These are phyloP conservation scores for Lypha dubia DNA, from an alignment of 2,888 invertebrate species.

Conservation along the genomic window DNA sequence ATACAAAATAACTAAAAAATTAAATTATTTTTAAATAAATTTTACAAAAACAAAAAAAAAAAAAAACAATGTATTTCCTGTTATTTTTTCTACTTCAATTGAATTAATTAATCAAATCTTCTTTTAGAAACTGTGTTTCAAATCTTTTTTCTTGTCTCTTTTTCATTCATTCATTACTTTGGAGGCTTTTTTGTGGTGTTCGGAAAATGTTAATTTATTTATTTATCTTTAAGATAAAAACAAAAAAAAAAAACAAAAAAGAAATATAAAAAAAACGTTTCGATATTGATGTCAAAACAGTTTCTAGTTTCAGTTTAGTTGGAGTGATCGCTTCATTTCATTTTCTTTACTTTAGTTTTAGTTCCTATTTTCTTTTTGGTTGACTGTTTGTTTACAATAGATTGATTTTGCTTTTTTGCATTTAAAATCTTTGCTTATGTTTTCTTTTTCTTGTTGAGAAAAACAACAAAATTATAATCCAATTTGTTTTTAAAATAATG, in stretches of 20 bases:
- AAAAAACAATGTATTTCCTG: conserved; percentile 45
- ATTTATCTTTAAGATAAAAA: too few species aligned
- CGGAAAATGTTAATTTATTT: conserved; percentile 12
- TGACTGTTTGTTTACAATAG: conserved; percentile 78
- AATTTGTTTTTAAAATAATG: conserved; percentile 71
- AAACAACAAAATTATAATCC: conserved; percentile 73
- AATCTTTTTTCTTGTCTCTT: conserved; percentile 52
- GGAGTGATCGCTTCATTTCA: conserved; percentile 45
- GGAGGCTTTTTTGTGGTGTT: conserved; percentile 47
- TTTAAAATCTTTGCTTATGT: conserved; percentile 59
- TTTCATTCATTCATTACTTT: conserved; percentile 57
- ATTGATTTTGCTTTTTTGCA: conserved; percentile 74
- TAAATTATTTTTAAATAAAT: conserved; percentile 22
- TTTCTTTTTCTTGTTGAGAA: conserved; percentile 68
- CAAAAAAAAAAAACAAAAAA: too few species aligned
- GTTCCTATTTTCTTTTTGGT: conserved; percentile 50
- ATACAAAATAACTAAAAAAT: conserved; percentile 4
- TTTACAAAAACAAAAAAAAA: conserved; percentile 27
- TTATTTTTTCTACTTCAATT: conserved; percentile 25
- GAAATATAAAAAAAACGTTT: background rate
- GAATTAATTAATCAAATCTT: background rate
- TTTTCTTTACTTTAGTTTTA: conserved; percentile 71
- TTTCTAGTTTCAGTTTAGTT: background rate
- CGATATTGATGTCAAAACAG: background rate
- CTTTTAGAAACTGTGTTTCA: conserved; percentile 38